Evolutionary conservation across 1,140 invertebrate species (phyloP), one percentile per base, ranked within the genome.

Genomic region (Drusus annulatus): DNA sequence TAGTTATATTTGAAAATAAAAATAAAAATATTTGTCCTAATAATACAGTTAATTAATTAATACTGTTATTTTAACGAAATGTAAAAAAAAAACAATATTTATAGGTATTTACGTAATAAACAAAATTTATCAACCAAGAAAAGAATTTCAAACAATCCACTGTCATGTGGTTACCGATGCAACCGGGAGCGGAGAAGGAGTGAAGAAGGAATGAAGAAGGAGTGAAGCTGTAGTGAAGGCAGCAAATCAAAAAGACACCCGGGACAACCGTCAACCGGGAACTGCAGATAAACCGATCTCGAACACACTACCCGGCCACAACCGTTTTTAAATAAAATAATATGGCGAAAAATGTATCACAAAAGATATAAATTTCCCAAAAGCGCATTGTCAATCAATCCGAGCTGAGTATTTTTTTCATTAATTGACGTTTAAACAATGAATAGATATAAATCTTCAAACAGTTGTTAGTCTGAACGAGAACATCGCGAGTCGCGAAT

Each of bases 371-470:
- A 81, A 83, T 81, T 83, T 83, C 60, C 69, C 17, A 28, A 58
- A 63, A 60, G 74, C 36, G 76, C 80, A 83, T 81, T 83, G 82
- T 83, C 82, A 83, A 83, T 83, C 82, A 83, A 83, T 83, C 82
- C 63, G 76, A n/a, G 15, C 7, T 31, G 79, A 65, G 76, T 19
- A 80, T 79, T 83, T 83, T 83, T 83, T 83, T 81, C 82, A 83
- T 83, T 83, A 83, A 83, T 83, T 83, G 82, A 83, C 82, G 77
- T 83, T 75, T 77, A 76, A 83, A 83, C 82, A 83, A 83, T 83
- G 82, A 83, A 83, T 83, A 83, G 82, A 81, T 79, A 83, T 83
- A 83, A 83, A 83, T 83, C 82, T 83, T 68, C 36, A 54, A 56
- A 68, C 25, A 52, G 81, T 74, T 78, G 74, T 78, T 77, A 80